Percentiles rank a stretch among this genome's conserved stretches.
phyloP scores from a whole-genome alignment of 2,797 vertebrate genomes.

The Smutsia gigantea region DNA sequence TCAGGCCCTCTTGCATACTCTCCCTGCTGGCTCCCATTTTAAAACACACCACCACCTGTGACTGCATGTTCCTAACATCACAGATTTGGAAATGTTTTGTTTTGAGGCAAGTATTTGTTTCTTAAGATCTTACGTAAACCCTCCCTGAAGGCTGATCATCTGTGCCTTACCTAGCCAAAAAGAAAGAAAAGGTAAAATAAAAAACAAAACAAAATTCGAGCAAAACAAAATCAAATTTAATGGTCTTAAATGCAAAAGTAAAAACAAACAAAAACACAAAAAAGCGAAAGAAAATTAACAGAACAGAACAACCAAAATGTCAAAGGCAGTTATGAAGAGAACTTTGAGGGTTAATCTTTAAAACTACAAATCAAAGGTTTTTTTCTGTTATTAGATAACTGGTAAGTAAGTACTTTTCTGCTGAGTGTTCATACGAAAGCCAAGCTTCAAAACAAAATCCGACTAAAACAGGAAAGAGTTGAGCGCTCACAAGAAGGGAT shows the following conservation, averaged over 20 bases:
- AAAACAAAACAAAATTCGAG: slow-evolving; percentile 93
- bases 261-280: slow-evolving; percentile 95
- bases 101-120: slow-evolving; percentile 64
- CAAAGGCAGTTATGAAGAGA: slow-evolving; percentile 94
- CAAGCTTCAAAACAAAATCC: slow-evolving; percentile 87
- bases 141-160: slow-evolving; percentile 81
- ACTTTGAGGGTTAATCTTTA: slow-evolving; percentile 90
- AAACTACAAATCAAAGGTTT: slow-evolving; percentile 89
- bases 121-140: slow-evolving; percentile 67
- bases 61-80: neutral
- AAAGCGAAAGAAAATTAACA: slow-evolving; percentile 92
- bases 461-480: slow-evolving; percentile 86
- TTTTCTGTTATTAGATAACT: slow-evolving; percentile 89
- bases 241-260: slow-evolving; percentile 96
- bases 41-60: neutral
- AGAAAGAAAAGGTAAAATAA: slow-evolving; percentile 90
- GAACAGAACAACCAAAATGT: slow-evolving; percentile 91
- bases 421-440: slow-evolving; percentile 88
- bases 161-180: slow-evolving; percentile 89
- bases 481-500: slow-evolving; percentile 89
- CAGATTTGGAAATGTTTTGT: slow-evolving; percentile 31
- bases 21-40: slow-evolving; percentile 34
- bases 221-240: slow-evolving; percentile 99
- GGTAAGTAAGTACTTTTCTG: slow-evolving; percentile 89
- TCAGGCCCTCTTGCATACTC: neutral